Percentiles rank a stretch among this genome's conserved stretches.
phyloP scores from a whole-genome alignment of 2,888 invertebrate species.

The Melanostoma mellinum region DNA sequence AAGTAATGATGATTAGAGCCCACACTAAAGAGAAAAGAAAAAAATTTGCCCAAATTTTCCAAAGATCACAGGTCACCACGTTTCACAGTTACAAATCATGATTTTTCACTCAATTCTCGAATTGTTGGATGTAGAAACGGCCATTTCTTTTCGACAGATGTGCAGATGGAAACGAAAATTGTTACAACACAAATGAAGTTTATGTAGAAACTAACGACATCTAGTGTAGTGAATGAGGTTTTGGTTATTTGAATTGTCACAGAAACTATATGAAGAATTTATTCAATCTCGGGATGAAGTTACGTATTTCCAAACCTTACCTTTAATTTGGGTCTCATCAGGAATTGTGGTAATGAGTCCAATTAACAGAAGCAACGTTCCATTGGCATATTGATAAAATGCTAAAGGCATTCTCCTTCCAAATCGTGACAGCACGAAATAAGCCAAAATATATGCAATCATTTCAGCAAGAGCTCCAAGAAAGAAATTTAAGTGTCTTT shows the following conservation, averaged over 20 bases:
- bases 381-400: constrained; percentile 80
- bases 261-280: too few relatives aligned
- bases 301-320: constrained; percentile 21
- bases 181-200: too few relatives aligned
- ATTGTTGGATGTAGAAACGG: too few relatives aligned
- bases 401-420: constrained; percentile 82
- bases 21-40: constrained; percentile 46
- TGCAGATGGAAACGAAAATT: too few relatives aligned
- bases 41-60: not conserved
- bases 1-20: constrained; percentile 75
- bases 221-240: too few relatives aligned
- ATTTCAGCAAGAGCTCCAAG: constrained; percentile 83
- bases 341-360: constrained; percentile 75
- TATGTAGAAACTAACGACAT: too few relatives aligned
- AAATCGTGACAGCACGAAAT: constrained; percentile 80
- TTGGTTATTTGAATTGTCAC: too few relatives aligned
- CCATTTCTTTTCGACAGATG: too few relatives aligned
- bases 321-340: constrained; percentile 27
- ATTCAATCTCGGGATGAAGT: too few relatives aligned
- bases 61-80: too few relatives aligned
- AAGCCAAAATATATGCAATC: constrained; percentile 80
- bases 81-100: too few relatives aligned
- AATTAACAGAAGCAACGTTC: constrained; percentile 80
- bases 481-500: constrained; percentile 83
- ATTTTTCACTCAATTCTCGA: too few relatives aligned